phyloP scores from a whole-genome alignment of 2,113 vertebrate genomes.

The Pygoscelis adeliae region DNA sequence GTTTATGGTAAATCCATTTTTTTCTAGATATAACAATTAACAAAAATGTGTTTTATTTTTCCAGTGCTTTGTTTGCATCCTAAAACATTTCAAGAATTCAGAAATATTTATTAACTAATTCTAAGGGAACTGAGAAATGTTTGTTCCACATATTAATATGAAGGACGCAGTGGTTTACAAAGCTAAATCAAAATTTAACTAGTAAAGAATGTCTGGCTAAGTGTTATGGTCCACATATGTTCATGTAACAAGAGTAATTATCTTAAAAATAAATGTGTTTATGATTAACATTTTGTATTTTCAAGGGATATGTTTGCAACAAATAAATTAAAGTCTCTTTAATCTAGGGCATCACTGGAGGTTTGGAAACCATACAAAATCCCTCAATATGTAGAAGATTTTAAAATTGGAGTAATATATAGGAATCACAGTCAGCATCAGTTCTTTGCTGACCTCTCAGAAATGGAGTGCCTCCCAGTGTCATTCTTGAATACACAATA shows the following conservation, averaged over 20 bases:
- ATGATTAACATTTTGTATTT: constrained; percentile 55
- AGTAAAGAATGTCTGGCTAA: constrained; percentile 14
- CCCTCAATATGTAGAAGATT: neutral
- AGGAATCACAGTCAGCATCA: neutral
- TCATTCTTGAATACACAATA: neutral
- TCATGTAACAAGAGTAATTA: constrained; percentile 52
- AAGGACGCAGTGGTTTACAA: constrained; percentile 49
- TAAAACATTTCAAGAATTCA: constrained; percentile 59
- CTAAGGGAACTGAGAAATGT: constrained; percentile 3
- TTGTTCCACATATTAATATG: constrained; percentile 37
- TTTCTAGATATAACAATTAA: constrained; percentile 14
- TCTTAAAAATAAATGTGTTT: constrained; percentile 61
- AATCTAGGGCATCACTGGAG: neutral
- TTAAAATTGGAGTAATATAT: neutral
- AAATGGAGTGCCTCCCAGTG: neutral
- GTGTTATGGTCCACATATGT: constrained; percentile 66
- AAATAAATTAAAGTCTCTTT: constrained; percentile 4
- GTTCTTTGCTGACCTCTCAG: neutral
- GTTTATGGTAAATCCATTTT: neutral
- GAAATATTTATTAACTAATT: constrained; percentile 38
- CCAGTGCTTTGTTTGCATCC: constrained; percentile 24
- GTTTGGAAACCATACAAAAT: neutral
- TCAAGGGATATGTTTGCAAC: constrained; percentile 39
- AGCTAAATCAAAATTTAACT: constrained; percentile 23
- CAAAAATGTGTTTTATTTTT: constrained; percentile 27